Evolutionary conservation across 1,140 invertebrate genomes (phyloP), one percentile per base, ranked within the genome.

Genomic region (Gonatopus flavifemur): DNA sequence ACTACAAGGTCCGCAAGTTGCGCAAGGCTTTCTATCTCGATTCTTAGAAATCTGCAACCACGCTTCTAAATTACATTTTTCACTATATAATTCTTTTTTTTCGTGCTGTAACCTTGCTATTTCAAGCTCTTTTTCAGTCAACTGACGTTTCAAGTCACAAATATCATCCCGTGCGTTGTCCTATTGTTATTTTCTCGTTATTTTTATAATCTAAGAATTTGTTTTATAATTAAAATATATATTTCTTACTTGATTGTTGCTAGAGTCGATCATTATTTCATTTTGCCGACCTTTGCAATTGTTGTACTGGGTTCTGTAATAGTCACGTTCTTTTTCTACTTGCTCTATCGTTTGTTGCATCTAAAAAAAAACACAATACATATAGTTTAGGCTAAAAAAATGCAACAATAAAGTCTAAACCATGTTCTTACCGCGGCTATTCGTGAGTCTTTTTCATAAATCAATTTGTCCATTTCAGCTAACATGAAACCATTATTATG

Each of bases 261-360:
- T 54, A 3, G 61, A 55, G 24, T 57, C 43, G n/a, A n/a, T n/a
- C n/a, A 51, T 70, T 74, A 33, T 58, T 70, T 72, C 75, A 37
- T 55, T 66, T n/a, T 64, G 61, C 28, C 78, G 68, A 42, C 80
- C 75, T 41, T 72, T 68, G 9, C 76, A 56, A 46, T 69, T 75
- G 3, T 69, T 69, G 51, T 76, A 81, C 60, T 83, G 80, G 20
- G 74, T 70, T 66, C 69, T 77, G 33, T 79, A 82, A 62, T 76
- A 77, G 55, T 83, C 77, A 31, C 75, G 74, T 62, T 82, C 82
- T n/a, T 60, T 45, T 47, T 75, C 72, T 24, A 78, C 37, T 44
- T 65, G 68, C 38, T 71, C 66, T 33, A 76, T 62, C 21, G 59
- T 58, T 12, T 69, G 66, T 48, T 71, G 67, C 18, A 71, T 45